A percentile compares a stretch with the other conserved stretches of the same genome.
Evolutionary conservation across 2,797 vertebrate species (phyloP).

Genomic region (Diglossa cyanea): DNA sequence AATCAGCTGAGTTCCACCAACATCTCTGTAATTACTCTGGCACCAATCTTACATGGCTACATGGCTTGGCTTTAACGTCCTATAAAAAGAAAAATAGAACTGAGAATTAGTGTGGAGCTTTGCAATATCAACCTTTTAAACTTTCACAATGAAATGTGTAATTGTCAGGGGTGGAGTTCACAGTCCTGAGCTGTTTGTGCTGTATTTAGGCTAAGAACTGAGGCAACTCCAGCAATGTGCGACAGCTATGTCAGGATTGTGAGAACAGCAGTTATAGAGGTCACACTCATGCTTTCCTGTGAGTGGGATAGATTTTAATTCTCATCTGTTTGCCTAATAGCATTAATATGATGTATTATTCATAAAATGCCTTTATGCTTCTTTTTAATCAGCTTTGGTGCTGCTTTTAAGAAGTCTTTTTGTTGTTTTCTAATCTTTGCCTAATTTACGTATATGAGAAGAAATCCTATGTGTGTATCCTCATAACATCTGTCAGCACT

Average conservation of each 20-base stretch:
- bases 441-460: not conserved
- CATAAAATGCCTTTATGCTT: not conserved
- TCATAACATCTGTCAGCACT: not conserved
- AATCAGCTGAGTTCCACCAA: not conserved
- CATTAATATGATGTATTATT: not conserved
- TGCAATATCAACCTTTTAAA: not conserved
- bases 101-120: not conserved
- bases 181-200: not conserved
- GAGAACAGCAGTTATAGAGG: not conserved
- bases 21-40: not conserved
- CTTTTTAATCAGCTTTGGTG: not conserved
- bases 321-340: not conserved
- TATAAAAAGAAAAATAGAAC: not conserved
- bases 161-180: not conserved
- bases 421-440: not conserved
- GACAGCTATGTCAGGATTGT: not conserved
- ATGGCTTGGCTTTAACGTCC: not conserved
- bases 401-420: not conserved
- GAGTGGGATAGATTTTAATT: not conserved
- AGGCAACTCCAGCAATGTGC: not conserved
- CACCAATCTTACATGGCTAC: not conserved
- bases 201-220: not conserved
- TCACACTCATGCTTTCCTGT: not conserved
- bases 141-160: not conserved
- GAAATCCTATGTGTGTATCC: not conserved